These are phyloP conservation scores for Tachysurus vachellii DNA, from an alignment of 2,113 vertebrate genomes.

Conservation along the genomic window DNA sequence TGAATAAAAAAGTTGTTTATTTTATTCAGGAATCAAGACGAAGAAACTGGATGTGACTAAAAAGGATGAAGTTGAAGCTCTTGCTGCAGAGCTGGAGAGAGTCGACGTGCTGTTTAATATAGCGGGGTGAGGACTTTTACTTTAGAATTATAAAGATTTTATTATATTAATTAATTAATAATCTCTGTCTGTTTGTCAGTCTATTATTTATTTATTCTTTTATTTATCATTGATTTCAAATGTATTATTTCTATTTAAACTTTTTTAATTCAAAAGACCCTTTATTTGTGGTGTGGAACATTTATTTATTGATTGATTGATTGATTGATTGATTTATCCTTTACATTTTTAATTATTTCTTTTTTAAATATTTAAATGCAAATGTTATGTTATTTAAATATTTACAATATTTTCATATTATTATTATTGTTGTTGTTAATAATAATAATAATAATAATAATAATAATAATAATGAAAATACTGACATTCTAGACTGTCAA, in stretches of 20 bases:
- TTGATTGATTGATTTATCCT: too few relatives aligned
- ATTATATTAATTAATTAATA: not conserved
- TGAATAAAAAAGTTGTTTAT: not conserved
- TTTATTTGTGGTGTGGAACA: too few relatives aligned
- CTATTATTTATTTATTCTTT: too few relatives aligned
- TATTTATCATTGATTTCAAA: not conserved
- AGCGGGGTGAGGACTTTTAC: constrained; percentile 79
- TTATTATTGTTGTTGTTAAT: not conserved
- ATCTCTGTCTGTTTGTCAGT: too few relatives aligned
- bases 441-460: too few relatives aligned
- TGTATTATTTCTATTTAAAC: not conserved
- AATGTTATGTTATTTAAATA: not conserved
- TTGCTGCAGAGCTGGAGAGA: constrained; percentile 82
- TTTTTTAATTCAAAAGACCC: not conserved
- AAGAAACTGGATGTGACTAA: constrained; percentile 89
- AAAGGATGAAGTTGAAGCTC: constrained; percentile 86
- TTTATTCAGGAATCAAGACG: constrained; percentile 82
- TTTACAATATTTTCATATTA: not conserved
- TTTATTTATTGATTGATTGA: too few relatives aligned
- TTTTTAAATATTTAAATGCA: not conserved
- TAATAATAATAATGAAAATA: too few relatives aligned
- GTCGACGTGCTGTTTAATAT: constrained; percentile 92
- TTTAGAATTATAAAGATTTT: not conserved
- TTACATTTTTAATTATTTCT: too few relatives aligned
- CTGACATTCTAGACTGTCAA: too few relatives aligned